These are phyloP conservation scores for Cavia porcellus DNA, from an alignment of 2,113 vertebrate genomes.

Conservation along the genomic window DNA sequence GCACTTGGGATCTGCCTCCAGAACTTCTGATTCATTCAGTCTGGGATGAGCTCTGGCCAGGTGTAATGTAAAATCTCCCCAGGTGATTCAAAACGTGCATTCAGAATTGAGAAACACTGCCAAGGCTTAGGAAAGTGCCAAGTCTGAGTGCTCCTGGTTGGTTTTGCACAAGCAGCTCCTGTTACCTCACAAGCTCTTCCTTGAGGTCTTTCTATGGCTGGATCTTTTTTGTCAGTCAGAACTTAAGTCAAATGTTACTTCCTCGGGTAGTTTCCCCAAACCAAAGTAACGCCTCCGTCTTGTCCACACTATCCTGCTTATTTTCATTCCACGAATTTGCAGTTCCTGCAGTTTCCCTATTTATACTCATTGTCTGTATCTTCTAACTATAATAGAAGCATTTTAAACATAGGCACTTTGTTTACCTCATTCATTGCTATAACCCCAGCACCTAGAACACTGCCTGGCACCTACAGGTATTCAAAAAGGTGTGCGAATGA, in stretches of 20 bases:
- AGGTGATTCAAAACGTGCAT: not conserved
- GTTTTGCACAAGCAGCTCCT: not conserved
- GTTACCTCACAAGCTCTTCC: not conserved
- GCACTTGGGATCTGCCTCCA: not conserved
- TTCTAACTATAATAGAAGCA: not conserved
- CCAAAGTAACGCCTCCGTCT: not conserved
- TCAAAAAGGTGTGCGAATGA: not conserved
- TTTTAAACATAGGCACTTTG: not conserved
- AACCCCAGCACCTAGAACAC: not conserved
- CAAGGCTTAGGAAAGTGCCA: not conserved
- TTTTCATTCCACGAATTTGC: not conserved
- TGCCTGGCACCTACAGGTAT: not conserved
- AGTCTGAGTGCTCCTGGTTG: not conserved
- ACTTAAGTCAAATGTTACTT: not conserved
- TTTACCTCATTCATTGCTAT: not conserved
- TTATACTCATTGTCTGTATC: not conserved
- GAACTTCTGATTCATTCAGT: not conserved
- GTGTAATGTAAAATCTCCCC: not conserved
- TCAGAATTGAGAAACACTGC: constrained; percentile 2
- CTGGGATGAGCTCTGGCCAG: not conserved
- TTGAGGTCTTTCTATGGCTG: not conserved
- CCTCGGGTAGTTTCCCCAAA: not conserved
- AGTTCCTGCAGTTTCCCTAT: not conserved
- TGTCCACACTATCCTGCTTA: not conserved
- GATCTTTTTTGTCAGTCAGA: not conserved